Evolutionary conservation across 30 jellyfish, hydroid and myxozoan genomes (phyloP), one percentile per base, ranked within the genome.

Genomic region (Clytia hemisphaerica): DNA sequence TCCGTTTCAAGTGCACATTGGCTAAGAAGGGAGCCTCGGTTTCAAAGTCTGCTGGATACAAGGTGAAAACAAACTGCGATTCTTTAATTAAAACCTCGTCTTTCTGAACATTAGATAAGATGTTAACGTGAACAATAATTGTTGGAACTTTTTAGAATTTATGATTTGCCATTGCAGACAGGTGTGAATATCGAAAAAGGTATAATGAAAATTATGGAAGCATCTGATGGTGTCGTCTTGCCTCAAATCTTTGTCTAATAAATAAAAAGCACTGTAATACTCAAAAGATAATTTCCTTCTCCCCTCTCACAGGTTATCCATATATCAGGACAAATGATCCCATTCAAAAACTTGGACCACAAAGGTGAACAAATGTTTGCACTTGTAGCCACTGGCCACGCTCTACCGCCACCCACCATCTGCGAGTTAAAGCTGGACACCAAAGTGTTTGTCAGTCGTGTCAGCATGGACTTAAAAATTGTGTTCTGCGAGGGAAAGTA

Each of bases 401-500:
- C 84, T 5, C 81, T 72, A 45, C 78, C 84, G 3, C 58, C 74
- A 5, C 84, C 84, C 18, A 49, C 80, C n/a, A 58, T 72, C 26
- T 37, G 74, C 45, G 81, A 72, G 45, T 27, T 72, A 32, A 74
- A 25, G 16, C 79, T 49, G 29, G 79, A 72, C 49, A 72, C 80
- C 29, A 74, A 72, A 6, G 80, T 24, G 6, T 72, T 72, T 49
- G 54, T 72, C 6, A 72, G 84, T 45, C 51, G 84, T 19, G 84
- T 72, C 16, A 81, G 84, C 27, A 54, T 72, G 79, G 84, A 72
- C 45, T 69, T 72, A 3, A 50, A 53, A 9, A 58, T 72, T 55
- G 80, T 53, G 25, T 72, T 72, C 38, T 72, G 84, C 36, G 84
- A 72, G 37, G 84, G 84, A 22, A 58, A 42, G 84, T 72, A 55